Evolutionary conservation across 1,140 invertebrate species (phyloP), one percentile per base, ranked within the genome.

Genomic region (Lepidostoma basale): DNA sequence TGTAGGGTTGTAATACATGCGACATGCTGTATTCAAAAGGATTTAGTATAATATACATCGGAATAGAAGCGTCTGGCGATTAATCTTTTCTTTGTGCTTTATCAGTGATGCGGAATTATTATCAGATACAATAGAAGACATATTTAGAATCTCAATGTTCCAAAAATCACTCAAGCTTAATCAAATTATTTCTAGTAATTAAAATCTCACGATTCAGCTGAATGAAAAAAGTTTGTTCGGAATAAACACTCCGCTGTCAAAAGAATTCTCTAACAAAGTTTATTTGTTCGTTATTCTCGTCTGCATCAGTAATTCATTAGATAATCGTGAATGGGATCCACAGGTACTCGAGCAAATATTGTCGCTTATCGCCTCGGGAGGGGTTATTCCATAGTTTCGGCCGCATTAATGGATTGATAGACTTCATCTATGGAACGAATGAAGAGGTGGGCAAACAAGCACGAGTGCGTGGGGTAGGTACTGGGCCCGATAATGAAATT

Each of bases 401-500:
- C 20, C 9, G 52, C 10, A 30, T 26, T 12, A 12, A 33, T n/a
- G 18, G 28, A 33, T 28, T n/a, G 28, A 30, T 20, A 56, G 14
- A 56, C 25, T 10, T 14, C 16, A 16, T 28, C 52, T 28, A 33
- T 33, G 52, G 56, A 40, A 40, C n/a, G 39, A 40, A 26, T 39
- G 33, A n/a, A 59, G 33, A 14, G 56, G 56, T 36, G 22, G 16
- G 56, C 56, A 59, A 40, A 40, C 56, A 56, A 30, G 28, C 22
- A 54, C 56, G 16, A 39, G 56, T n/a, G 25, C 12, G 36, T 23
- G 56, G 22, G 30, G 33, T 56, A 56, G 25, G 25, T 56, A 30
- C 52, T 14, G 14, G n/a, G 33, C 1, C 56, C 56, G 56, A 59
- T 63, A 63, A 52, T 63, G 42, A 63, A 63, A 63, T 63, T 63